Conservation (phyloP, 2,888 invertebrate species). For the Cosmia pyralina region DNA sequence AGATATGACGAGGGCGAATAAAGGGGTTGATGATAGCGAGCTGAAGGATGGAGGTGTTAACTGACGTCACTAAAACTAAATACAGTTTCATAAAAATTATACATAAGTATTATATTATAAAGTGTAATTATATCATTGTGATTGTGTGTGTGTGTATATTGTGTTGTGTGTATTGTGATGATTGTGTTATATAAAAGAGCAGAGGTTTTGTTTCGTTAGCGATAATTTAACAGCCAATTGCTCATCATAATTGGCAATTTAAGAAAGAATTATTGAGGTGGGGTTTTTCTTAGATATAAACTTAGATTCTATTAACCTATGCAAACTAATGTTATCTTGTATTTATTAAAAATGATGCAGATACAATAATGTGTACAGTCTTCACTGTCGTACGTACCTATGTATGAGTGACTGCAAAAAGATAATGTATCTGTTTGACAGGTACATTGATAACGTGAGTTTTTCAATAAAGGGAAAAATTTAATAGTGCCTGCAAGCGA, state of each 20-base stretch:
- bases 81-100: conserved; percentile 20
- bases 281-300: neutral
- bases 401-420: neutral
- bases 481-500: conserved; percentile 17
- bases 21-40: conserved; percentile 36
- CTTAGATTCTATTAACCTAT: neutral
- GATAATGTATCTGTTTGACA: conserved; percentile 17
- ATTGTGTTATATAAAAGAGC: neutral
- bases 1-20: conserved; percentile 67
- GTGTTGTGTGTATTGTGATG: too few relatives aligned
- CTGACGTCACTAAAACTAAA: conserved; percentile 51
- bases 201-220: neutral
- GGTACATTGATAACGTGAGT: neutral
- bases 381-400: neutral
- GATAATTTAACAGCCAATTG: neutral
- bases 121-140: too few relatives aligned
- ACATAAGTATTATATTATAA: too few relatives aligned
- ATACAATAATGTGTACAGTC: neutral
- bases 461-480: conserved; percentile 32
- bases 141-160: too few relatives aligned
- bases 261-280: neutral
- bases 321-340: neutral
- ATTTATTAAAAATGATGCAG: neutral
- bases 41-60: conserved; percentile 33
- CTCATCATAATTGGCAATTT: neutral